A percentile compares a stretch with the other conserved stretches of the same genome.
phyloP scores from a whole-genome alignment of 1,140 invertebrate species.

The Sycophila sp. region DNA sequence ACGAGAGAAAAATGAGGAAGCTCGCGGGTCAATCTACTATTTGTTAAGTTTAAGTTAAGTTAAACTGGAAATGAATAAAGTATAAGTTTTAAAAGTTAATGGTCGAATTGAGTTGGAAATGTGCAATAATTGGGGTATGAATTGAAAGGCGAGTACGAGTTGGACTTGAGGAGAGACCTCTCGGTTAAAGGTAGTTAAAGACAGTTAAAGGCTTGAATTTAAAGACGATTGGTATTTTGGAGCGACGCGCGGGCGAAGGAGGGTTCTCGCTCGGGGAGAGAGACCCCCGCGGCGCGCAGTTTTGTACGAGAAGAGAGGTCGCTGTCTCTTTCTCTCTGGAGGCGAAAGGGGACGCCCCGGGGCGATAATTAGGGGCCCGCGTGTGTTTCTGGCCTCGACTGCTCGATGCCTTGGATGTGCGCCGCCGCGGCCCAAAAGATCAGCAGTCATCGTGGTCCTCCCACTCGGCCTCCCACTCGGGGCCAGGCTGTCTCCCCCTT shows the following conservation, averaged over 20 bases:
- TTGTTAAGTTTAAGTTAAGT: too few species aligned
- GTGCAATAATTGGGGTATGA: too few species aligned
- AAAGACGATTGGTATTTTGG: neutral
- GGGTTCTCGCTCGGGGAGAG: neutral
- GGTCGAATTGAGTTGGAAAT: too few species aligned
- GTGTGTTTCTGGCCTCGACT: conserved; percentile 54
- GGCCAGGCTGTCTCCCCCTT: neutral
- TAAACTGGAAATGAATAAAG: too few species aligned
- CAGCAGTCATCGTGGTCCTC: conserved; percentile 50
- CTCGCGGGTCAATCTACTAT: too few species aligned
- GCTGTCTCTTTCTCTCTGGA: conserved; percentile 50
- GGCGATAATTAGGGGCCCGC: conserved; percentile 60
- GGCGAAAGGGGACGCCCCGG: conserved; percentile 56
- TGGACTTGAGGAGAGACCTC: too few species aligned
- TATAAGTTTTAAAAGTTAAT: too few species aligned
- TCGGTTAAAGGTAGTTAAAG: neutral
- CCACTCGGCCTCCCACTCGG: neutral
- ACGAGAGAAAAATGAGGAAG: too few species aligned
- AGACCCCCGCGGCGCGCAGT: conserved; percentile 25
- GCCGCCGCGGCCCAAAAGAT: conserved; percentile 53
- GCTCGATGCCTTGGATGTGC: conserved; percentile 55
- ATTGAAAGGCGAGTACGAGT: too few species aligned
- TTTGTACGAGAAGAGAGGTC: conserved; percentile 38
- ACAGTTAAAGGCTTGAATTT: conserved; percentile 30
- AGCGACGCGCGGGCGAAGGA: neutral